phyloP scores from a whole-genome alignment of 2,888 invertebrate genomes.

The Dichetophora obliterata region DNA sequence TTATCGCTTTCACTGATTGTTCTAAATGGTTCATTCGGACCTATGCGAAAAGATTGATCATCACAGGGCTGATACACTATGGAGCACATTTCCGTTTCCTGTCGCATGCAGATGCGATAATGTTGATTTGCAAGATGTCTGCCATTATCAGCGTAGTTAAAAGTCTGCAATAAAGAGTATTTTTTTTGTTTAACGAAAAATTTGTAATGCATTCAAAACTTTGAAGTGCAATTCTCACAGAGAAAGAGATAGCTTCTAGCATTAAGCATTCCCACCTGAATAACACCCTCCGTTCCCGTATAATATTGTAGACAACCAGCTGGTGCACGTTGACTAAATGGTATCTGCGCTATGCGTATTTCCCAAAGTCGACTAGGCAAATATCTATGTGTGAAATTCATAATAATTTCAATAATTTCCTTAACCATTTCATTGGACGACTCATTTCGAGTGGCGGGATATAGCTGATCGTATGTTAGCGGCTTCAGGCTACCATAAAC shows the following conservation, averaged over 20 bases:
- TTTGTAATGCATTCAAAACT: not conserved
- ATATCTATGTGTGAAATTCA: constrained; percentile 75
- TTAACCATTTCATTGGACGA: constrained; percentile 42
- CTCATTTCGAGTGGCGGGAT: constrained; percentile 46
- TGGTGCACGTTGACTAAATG: constrained; percentile 82
- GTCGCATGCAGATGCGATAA: constrained; percentile 82
- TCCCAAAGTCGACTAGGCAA: constrained; percentile 83
- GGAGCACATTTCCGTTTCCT: constrained; percentile 79
- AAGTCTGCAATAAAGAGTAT: constrained; percentile 72
- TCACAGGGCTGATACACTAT: constrained; percentile 84
- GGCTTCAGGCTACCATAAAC: constrained; percentile 57
- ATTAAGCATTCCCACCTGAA: constrained; percentile 54
- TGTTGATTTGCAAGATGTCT: constrained; percentile 84
- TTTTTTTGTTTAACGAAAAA: not conserved
- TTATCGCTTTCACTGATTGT: constrained; percentile 31
- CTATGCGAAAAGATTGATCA: constrained; percentile 82
- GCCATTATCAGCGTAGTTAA: constrained; percentile 87
- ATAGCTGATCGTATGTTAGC: constrained; percentile 49
- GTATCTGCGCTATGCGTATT: constrained; percentile 81
- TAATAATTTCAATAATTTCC: constrained; percentile 63
- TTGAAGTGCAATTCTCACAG: too few species aligned
- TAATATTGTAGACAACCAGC: constrained; percentile 83
- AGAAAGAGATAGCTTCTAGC: not conserved
- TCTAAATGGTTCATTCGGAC: constrained; percentile 60
- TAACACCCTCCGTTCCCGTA: constrained; percentile 74